Percentiles rank a stretch among this genome's conserved stretches.
Evolutionary conservation across 2,113 vertebrate genomes (phyloP).

Genomic region (Notiomystis cincta): DNA sequence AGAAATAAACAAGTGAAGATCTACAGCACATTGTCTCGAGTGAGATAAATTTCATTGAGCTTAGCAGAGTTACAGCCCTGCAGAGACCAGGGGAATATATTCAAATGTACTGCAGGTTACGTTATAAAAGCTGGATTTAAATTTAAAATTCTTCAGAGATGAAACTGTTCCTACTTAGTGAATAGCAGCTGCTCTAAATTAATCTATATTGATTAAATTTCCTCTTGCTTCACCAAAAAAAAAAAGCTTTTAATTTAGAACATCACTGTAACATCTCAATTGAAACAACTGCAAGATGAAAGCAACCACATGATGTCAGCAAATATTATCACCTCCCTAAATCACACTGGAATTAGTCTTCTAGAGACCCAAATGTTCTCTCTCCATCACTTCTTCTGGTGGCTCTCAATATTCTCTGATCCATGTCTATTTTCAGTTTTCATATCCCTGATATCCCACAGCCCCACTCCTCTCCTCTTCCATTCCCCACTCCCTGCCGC

Average conservation of each 20-base stretch:
- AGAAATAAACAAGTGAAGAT: slow-evolving; percentile 52
- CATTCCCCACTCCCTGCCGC: background rate
- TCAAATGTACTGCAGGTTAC: slow-evolving; percentile 33
- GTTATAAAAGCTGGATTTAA: slow-evolving; percentile 30
- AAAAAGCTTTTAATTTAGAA: slow-evolving; percentile 36
- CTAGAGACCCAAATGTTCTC: background rate
- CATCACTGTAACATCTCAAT: background rate
- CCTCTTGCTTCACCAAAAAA: background rate
- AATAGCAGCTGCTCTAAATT: slow-evolving; percentile 49
- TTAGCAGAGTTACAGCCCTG: slow-evolving; percentile 32
- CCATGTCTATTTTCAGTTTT: background rate
- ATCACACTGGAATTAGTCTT: background rate
- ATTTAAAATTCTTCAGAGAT: slow-evolving; percentile 50
- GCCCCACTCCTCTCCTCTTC: background rate
- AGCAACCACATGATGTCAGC: background rate
- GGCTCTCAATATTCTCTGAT: background rate
- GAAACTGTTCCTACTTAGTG: slow-evolving; percentile 2
- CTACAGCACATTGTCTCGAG: background rate
- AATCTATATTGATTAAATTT: slow-evolving; percentile 59
- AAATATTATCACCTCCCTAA: slow-evolving; percentile 30
- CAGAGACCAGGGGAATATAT: slow-evolving; percentile 9
- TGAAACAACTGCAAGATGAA: slow-evolving; percentile 30
- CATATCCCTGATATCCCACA: background rate
- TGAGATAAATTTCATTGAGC: slow-evolving; percentile 5
- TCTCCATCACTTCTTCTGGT: background rate